Evolutionary conservation across 2,797 vertebrate genomes (phyloP), one percentile per base, ranked within the genome.

Genomic region (Cephalopachus bancanus): DNA sequence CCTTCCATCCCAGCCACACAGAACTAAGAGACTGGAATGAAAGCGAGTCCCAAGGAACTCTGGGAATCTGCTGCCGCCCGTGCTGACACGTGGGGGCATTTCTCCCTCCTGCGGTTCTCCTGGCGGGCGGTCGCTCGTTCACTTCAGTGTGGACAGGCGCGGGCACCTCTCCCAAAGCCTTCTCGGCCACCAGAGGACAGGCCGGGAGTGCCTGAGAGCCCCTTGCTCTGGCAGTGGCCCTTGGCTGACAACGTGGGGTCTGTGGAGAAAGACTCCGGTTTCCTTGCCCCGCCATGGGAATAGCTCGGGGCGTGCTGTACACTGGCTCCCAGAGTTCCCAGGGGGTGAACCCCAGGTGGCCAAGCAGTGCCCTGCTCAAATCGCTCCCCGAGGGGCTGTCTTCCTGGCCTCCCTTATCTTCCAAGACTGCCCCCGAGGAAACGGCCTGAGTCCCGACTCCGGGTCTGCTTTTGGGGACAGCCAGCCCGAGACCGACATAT

Each of bases 1-100:
- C 7, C 33, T 96, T 96, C 91, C 17, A 65, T 79, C 53, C 59
- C 28, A 14, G 83, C 44, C 83, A 71, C 89, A 96, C 81, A 59
- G 62, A 81, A 72, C 51, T 86, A 89, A 91, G 76, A 94, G 28
- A 83, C 83, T 80, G 83, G 49, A 89, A 76, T 78, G 88, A 79
- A 74, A 90, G 57, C 62, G 30, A 67, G 28, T 53, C 62, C 33
- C 2, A 26, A 86, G 59, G 81, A 92, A 64, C 65, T 80, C 86
- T 28, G 44, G 80, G 60, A 33, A 91, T 20, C 88, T 3, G 2
- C 67, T 26, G 33, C 28, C 3, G 49, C 57, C 88, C 72, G 6
- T 0, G 7, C 17, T 30, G 7, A 72, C 5, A 53, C 16, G 69
- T 65, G n/a, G 71, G 78, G 91, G 71, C 57, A 0, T 49, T 57